Percentiles rank a stretch among this genome's conserved stretches.
Conservation (phyloP, 2,113 vertebrate species). For the Ageneiosus marmoratus region DNA sequence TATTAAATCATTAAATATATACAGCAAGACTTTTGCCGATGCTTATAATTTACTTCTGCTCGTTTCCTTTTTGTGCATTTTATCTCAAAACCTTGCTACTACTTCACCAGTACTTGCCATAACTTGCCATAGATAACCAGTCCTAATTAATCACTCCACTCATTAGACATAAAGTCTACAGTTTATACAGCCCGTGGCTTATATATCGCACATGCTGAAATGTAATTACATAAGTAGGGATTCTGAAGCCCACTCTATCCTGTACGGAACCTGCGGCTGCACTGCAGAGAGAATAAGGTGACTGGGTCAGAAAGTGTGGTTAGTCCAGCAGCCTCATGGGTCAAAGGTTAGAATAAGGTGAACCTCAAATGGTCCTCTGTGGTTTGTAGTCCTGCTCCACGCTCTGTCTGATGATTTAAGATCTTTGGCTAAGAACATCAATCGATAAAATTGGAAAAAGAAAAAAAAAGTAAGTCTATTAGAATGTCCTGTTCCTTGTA, state of each 20-base stretch:
- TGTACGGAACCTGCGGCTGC: slow-evolving; percentile 13
- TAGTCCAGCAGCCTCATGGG: slow-evolving; percentile 35
- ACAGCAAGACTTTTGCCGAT: slow-evolving; percentile 1
- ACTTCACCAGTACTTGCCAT: slow-evolving; percentile 42
- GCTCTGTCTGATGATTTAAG: slow-evolving; percentile 28
- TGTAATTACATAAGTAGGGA: slow-evolving; percentile 54
- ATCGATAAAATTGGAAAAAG: slow-evolving; percentile 39
- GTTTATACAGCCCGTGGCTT: slow-evolving; percentile 45
- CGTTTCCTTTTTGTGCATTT: not conserved
- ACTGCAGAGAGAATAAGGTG: slow-evolving; percentile 9
- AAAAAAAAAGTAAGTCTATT: slow-evolving; percentile 9
- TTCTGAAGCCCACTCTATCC: slow-evolving; percentile 46
- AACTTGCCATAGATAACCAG: slow-evolving; percentile 53
- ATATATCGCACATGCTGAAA: slow-evolving; percentile 45
- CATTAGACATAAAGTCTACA: slow-evolving; percentile 57
- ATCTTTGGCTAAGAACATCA: not conserved
- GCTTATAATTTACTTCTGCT: not conserved
- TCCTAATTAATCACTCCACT: slow-evolving; percentile 60
- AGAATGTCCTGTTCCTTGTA: not conserved
- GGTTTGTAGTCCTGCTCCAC: slow-evolving; percentile 39
- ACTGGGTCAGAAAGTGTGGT: slow-evolving; percentile 42
- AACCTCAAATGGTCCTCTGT: slow-evolving; percentile 49
- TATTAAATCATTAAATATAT: slow-evolving; percentile 65
- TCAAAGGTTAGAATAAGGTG: slow-evolving; percentile 54
- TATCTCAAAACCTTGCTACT: slow-evolving; percentile 40